Evolutionary conservation across 2,888 invertebrate genomes (phyloP).

Genomic region (Chrysotoxum bicinctum): DNA sequence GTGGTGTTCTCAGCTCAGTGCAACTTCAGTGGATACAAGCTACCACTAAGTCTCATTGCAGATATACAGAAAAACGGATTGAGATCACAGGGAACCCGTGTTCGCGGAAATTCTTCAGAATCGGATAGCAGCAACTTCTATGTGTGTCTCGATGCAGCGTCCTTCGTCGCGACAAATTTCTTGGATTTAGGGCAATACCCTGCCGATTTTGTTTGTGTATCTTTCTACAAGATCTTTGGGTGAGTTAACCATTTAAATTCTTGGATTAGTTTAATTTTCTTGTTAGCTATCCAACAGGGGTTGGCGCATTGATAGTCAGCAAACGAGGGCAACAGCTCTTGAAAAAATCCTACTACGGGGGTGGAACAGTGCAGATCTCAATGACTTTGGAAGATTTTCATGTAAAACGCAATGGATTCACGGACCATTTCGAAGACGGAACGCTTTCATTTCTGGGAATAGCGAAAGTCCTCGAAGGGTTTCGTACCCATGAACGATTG

Average conservation of each 20-base stretch:
- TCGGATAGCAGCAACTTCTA: conserved; percentile 83
- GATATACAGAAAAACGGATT: conserved; percentile 86
- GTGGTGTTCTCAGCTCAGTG: conserved; percentile 95
- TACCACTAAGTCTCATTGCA: conserved; percentile 89
- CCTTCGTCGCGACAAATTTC: conserved; percentile 88
- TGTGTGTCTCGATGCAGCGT: conserved; percentile 93
- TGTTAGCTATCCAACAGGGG: conserved; percentile 91
- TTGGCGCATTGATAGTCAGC: conserved; percentile 92
- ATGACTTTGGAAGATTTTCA: conserved; percentile 88
- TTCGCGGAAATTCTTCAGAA: conserved; percentile 64
- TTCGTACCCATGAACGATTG: conserved; percentile 87
- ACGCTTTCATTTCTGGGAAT: conserved; percentile 94
- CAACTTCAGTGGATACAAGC: conserved; percentile 96
- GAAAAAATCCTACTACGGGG: conserved; percentile 91
- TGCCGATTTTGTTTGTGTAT: conserved; percentile 95
- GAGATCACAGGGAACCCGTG: conserved; percentile 76
- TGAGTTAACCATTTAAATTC: conserved; percentile 42
- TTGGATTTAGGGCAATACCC: conserved; percentile 87
- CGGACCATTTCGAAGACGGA: conserved; percentile 97
- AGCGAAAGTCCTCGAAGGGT: conserved; percentile 90
- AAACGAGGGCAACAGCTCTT: conserved; percentile 80
- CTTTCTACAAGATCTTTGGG: conserved; percentile 98
- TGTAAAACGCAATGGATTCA: conserved; percentile 85
- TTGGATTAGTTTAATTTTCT: neutral
- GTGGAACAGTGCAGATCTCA: conserved; percentile 95